These are phyloP conservation scores for Dolichopus griseipennis DNA, from an alignment of 2,888 invertebrate species.

Conservation along the genomic window DNA sequence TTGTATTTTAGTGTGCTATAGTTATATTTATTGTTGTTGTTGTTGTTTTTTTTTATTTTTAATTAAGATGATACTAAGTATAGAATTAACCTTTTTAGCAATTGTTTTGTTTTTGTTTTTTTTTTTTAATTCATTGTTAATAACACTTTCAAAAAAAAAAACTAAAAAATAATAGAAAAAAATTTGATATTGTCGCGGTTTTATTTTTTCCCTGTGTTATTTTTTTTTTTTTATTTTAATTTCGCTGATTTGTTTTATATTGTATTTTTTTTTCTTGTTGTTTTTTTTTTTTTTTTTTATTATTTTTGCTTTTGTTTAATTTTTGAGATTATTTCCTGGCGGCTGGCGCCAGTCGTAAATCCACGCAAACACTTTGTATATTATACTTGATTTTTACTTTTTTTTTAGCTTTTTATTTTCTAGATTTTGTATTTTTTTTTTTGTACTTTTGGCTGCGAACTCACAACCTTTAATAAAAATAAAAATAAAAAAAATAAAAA, in stretches of 20 bases:
- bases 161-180: background rate
- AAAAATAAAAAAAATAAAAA: no score
- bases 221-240: background rate
- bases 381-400: slow-evolving; percentile 14
- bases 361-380: slow-evolving; percentile 35
- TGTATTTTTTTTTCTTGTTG: no score
- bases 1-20: no score
- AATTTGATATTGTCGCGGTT: slow-evolving; percentile 2
- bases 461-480: no score
- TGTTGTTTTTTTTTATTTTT: background rate
- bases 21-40: no score
- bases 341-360: slow-evolving; percentile 34
- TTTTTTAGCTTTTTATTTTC: slow-evolving; percentile 12
- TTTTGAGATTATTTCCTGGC: slow-evolving; percentile 38
- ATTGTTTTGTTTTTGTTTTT: no score
- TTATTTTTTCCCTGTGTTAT: background rate
- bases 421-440: slow-evolving; percentile 8
- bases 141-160: slow-evolving; percentile 2
- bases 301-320: background rate
- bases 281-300: no score
- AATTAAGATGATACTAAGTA: background rate
- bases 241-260: background rate
- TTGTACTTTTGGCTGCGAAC: no score
- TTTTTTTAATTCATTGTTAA: background rate
- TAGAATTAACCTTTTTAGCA: background rate